Evolutionary conservation across 1,140 invertebrate genomes (phyloP).

Genomic region (Bombus pyrosoma): DNA sequence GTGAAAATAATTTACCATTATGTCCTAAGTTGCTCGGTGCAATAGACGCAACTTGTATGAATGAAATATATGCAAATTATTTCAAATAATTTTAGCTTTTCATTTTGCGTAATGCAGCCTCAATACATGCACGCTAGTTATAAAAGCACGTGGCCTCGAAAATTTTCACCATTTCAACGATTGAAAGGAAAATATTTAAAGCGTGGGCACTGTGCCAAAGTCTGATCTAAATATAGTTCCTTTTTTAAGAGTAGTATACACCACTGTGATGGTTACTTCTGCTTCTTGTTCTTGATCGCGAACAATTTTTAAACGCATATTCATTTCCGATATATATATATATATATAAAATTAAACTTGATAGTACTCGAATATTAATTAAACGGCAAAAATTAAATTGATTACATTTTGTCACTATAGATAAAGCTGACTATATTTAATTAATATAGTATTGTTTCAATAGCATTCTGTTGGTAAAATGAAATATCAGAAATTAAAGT

Average conservation of each 20-base stretch:
- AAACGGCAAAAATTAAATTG: too few species aligned
- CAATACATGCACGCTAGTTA: background rate
- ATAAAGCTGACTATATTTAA: too few species aligned
- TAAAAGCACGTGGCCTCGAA: constrained; percentile 17
- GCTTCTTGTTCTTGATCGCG: constrained; percentile 9
- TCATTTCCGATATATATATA: background rate
- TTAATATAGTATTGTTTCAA: too few species aligned
- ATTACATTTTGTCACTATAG: too few species aligned
- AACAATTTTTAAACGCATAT: background rate
- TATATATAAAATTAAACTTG: too few species aligned
- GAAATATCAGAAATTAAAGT: too few species aligned
- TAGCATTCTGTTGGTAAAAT: too few species aligned
- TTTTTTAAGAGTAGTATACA: constrained; percentile 62
- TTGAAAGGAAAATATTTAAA: constrained; percentile 75
- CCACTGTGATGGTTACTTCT: constrained; percentile 10
- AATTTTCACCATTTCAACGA: constrained; percentile 60
- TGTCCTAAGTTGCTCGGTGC: too few species aligned
- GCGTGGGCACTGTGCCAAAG: constrained; percentile 69
- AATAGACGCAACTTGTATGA: background rate
- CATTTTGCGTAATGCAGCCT: background rate
- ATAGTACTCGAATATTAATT: too few species aligned
- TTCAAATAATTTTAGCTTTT: background rate
- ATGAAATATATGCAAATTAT: background rate
- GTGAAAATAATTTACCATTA: too few species aligned
- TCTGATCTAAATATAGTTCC: constrained; percentile 75